These are phyloP conservation scores for Takifugu flavidus DNA, from an alignment of 2,113 vertebrate genomes.

Conservation along the genomic window DNA sequence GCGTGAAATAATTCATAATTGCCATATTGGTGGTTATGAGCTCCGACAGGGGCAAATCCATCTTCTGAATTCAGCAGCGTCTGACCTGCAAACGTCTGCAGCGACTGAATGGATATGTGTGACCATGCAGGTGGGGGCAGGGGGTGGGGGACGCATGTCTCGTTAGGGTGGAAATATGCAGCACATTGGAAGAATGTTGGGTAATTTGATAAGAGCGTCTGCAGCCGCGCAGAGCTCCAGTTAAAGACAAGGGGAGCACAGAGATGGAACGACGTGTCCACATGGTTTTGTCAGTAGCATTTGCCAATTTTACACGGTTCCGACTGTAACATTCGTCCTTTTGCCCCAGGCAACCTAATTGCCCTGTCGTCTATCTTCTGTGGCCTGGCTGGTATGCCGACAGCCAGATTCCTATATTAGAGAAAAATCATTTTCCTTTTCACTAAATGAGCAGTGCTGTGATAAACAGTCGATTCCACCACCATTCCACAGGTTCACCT, in stretches of 20 bases:
- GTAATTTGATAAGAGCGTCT: constrained; percentile 54
- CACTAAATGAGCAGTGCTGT: neutral
- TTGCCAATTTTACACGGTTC: neutral
- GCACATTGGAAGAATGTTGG: constrained; percentile 44
- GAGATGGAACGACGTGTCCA: constrained; percentile 15
- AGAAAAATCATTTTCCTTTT: constrained; percentile 14
- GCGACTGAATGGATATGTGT: constrained; percentile 6
- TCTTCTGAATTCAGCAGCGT: constrained; percentile 5
- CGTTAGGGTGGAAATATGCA: constrained; percentile 33
- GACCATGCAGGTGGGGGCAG: constrained; percentile 1
- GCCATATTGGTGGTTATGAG: neutral
- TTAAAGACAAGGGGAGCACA: constrained; percentile 17
- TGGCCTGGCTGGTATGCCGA: constrained; percentile 10
- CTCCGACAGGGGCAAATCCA: neutral
- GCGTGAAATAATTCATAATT: constrained; percentile 6
- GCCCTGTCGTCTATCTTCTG: constrained; percentile 21
- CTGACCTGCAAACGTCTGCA: neutral
- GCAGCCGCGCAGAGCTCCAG: constrained; percentile 24
- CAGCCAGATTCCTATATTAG: constrained; percentile 13
- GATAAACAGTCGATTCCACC: too few species aligned
- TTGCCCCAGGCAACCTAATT: constrained; percentile 35
- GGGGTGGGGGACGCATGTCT: constrained; percentile 26
- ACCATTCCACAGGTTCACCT: too few species aligned
- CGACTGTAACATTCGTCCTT: neutral
- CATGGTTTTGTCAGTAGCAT: neutral